phyloP scores from a whole-genome alignment of 37 sponge, comb jelly and placozoan species.

The Dysidea cf. avara region DNA sequence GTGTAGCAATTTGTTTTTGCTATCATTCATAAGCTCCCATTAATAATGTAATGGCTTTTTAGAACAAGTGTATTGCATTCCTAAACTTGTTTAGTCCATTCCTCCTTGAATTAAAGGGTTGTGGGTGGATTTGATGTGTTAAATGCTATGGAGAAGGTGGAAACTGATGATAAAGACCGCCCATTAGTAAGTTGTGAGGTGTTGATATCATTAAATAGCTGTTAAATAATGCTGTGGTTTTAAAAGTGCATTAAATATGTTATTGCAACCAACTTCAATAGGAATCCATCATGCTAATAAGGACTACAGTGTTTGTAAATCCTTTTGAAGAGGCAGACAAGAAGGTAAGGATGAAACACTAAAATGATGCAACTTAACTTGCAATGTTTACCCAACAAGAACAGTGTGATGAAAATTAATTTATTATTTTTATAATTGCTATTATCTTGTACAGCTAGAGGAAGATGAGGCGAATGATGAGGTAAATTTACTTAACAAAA shows the following conservation, averaged over 20 bases:
- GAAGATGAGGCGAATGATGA: slow-evolving; percentile 39
- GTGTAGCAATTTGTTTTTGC: no score
- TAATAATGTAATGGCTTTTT: no score
- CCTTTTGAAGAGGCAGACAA: slow-evolving; percentile 84
- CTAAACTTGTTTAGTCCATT: no score
- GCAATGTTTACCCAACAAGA: not conserved
- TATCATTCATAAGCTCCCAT: no score
- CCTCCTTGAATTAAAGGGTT: slow-evolving; percentile 26
- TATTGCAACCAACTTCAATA: slow-evolving; percentile 1
- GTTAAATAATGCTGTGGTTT: not conserved
- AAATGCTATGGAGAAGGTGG: slow-evolving; percentile 74
- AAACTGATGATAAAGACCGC: slow-evolving; percentile 77
- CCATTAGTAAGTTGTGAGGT: slow-evolving; percentile 53
- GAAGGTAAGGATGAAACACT: slow-evolving; percentile 41
- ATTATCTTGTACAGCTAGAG: not conserved
- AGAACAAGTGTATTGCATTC: no score
- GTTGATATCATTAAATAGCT: not conserved
- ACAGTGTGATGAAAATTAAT: no score
- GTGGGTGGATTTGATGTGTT: slow-evolving; percentile 87
- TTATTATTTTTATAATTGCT: not conserved
- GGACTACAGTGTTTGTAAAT: slow-evolving; percentile 81
- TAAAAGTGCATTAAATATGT: not conserved
- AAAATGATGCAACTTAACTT: not conserved
- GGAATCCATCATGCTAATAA: slow-evolving; percentile 66
- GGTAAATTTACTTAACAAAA: slow-evolving; percentile 10